Evolutionary conservation across 2,888 invertebrate species (phyloP), one percentile per base, ranked within the genome.

Genomic region (Mythimna albipuncta): DNA sequence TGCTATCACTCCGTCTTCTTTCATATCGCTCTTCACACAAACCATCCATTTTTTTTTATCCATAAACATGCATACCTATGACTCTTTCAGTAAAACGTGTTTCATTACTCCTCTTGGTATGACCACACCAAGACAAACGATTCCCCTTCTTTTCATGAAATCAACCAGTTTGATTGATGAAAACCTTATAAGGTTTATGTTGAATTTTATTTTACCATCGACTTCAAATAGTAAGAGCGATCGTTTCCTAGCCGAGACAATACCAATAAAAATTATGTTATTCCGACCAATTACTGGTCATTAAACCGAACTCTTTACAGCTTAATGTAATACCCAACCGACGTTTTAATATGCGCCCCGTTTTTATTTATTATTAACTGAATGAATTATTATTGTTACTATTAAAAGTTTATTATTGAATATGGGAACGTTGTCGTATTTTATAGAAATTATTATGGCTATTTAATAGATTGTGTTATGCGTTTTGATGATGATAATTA

Each of bases 241-340:
- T 85, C 82, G 89, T 84, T 85, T 87, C 87, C 88, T 88, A 89
- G 89, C 89, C 89, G 90, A 93, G 92, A 94, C 94, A 94, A 93
- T 93, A 91, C 93, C 89, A 93, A 94, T 94, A 94, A 95, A 94
- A 94, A 93, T 91, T 89, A 93, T 94, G 93, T 94, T 94, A 93
- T 91, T 91, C 89, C 83, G 88, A 91, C 93, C 94, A 94, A 95
- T 95, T 95, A 94, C 91, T 75, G 89, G 86, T 92, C 89, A 94
- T 95, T 93, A 94, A 93, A 93, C 91, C 91, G 92, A 92, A 91
- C 91, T 92, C 83, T 94, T 94, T 94, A 94, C 91, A 86, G 91
- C 92, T 88, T 91, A 91, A 92, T 92, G 90, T 89, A 91, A 90
- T 91, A 87, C 88, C 87, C 79, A 79, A 81, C 84, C 83, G 80